Base-by-base conservation (phyloP, 2,113 vertebrate genomes). In the Puntigrus tetrazona region DNA sequence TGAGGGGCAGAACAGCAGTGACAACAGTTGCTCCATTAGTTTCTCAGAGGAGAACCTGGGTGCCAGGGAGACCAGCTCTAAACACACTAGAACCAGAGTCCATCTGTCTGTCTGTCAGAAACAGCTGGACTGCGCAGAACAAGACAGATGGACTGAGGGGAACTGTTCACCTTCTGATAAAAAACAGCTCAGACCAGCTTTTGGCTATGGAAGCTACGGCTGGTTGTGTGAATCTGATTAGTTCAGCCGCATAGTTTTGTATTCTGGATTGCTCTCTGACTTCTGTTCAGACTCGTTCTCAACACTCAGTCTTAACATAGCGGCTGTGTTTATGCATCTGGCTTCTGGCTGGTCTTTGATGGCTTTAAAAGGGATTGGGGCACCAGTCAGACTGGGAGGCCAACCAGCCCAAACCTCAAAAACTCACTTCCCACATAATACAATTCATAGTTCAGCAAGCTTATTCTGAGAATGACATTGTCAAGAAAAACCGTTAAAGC, bases 21-120 rank as follows among this genome's bases (percentile, higher is more conserved):
- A 63, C 84, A 83, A 59, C 57, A 41, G 57, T 43, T 36, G 78
- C 88, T 88, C 83, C 88, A 88, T 91, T 90, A 89, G 87, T 90
- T 84, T 87, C 83, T 74, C 31, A 79, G 69, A 88, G 63, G 84
- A 84, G 78, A 43, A 79, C 55, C 52, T 41, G 36, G 50, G 34
- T n/a, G 9, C 82, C 36, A 25, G 22, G 0, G 76, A 27, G 55
- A 78, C 50, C 7, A 16, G 18, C 74, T 38, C 75, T 20, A 25
- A 78, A 57, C 76, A 59, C 52, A 74, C 14, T 47, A n/a, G 25
- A 72, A 72, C 10, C 4, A 2, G 69, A 72, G 69, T 77, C 75
- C 50, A 57, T 77, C 29, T 57, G 29, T 55, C 47, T 77, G 55
- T 65, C 78, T 78, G 76, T 59, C 76, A 36, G n/a, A 41, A 83